Conservation (phyloP, 1,140 invertebrate species). For the Papilio helenus region DNA sequence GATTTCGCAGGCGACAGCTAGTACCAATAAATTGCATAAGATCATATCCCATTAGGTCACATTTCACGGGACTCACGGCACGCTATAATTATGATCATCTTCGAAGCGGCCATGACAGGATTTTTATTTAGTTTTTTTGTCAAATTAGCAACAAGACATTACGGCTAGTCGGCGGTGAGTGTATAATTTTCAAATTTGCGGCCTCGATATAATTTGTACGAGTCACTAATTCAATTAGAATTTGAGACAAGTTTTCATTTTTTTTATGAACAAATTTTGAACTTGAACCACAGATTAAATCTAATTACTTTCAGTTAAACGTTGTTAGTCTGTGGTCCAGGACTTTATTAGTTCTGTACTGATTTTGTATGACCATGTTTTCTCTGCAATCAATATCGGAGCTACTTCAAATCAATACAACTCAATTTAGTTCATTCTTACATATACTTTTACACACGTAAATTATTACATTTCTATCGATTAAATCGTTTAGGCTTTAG, state of each 20-base stretch:
- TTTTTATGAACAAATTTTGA: background rate
- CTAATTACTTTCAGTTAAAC: too few species aligned
- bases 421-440: too few species aligned
- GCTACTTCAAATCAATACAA: background rate
- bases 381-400: background rate
- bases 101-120: constrained; percentile 43
- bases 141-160: constrained; percentile 55
- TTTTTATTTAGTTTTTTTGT: constrained; percentile 44
- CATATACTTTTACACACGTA: too few species aligned
- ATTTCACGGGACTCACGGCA: constrained; percentile 32
- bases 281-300: too few species aligned
- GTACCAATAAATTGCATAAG: background rate
- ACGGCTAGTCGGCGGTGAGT: constrained; percentile 47
- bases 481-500: too few species aligned
- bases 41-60: constrained; percentile 29
- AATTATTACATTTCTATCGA: too few species aligned
- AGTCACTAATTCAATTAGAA: constrained; percentile 70
- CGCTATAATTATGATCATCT: constrained; percentile 40
- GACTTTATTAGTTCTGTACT: too few species aligned
- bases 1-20: too few species aligned
- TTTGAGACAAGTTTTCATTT: constrained; percentile 5
- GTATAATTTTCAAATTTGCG: constrained; percentile 68
- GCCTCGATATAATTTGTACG: constrained; percentile 57
- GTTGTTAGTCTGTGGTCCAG: too few species aligned
- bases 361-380: background rate